A percentile compares a stretch with the other conserved stretches of the same genome.
These are phyloP conservation scores for Myiozetetes cayanensis DNA, from an alignment of 2,113 vertebrate genomes.

Conservation along the genomic window DNA sequence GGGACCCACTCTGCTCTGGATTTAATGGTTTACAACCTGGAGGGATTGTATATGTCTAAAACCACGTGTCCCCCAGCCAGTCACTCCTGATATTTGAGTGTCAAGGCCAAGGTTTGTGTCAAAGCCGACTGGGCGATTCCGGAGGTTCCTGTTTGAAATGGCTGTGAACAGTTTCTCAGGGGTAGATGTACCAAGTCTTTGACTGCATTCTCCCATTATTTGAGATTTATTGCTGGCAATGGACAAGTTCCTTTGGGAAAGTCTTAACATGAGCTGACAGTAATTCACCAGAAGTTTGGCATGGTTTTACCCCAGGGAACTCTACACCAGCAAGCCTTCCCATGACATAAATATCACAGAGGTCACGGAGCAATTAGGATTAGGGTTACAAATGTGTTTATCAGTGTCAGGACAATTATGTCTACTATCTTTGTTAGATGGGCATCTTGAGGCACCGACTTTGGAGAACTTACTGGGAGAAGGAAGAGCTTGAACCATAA, in stretches of 20 bases:
- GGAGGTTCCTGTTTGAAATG: neutral
- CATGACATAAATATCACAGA: neutral
- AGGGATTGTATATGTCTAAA: neutral
- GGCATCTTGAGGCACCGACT: neutral
- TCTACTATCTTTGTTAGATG: neutral
- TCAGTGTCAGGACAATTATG: slow-evolving; percentile 14
- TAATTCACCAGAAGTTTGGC: slow-evolving; percentile 14
- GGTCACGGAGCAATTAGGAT: slow-evolving; percentile 38
- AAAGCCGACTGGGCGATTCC: neutral
- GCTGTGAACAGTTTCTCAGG: neutral
- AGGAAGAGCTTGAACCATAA: neutral
- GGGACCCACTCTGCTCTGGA: neutral
- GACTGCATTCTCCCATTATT: neutral
- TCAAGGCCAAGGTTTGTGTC: neutral
- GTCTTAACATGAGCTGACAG: slow-evolving; percentile 18
- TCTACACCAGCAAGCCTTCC: neutral
- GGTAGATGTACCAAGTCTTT: neutral
- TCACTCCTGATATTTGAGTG: neutral
- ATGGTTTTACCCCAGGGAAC: slow-evolving; percentile 15
- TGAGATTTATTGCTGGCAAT: slow-evolving; percentile 1
- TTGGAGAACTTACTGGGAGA: neutral
- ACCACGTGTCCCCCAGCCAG: neutral
- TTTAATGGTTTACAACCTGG: neutral
- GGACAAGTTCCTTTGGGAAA: neutral
- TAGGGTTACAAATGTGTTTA: slow-evolving; percentile 30